Conservation (phyloP, 2,888 invertebrate species). For the Chrysopilus asiliformis region DNA sequence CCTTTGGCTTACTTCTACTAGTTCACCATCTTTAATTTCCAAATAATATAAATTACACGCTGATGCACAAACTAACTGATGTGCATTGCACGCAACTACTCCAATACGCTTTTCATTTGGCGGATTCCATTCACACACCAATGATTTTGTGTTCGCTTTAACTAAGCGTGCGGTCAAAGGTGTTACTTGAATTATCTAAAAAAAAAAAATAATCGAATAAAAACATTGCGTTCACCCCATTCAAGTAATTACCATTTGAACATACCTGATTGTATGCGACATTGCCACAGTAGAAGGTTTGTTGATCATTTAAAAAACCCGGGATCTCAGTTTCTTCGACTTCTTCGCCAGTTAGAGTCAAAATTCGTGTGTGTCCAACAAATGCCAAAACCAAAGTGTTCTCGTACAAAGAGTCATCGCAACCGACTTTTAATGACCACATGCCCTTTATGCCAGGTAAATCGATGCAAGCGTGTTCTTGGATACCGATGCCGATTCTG, state of each 20-base stretch:
- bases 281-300: slow-evolving; percentile 90
- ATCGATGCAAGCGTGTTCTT: slow-evolving; percentile 95
- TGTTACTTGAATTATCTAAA: slow-evolving; percentile 52
- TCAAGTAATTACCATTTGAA: background rate
- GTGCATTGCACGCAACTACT: slow-evolving; percentile 70
- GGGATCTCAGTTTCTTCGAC: slow-evolving; percentile 93
- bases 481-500: slow-evolving; percentile 96
- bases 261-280: slow-evolving; percentile 66
- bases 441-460: slow-evolving; percentile 94
- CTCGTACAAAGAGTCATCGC: slow-evolving; percentile 47
- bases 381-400: slow-evolving; percentile 90
- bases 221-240: background rate
- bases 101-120: slow-evolving; percentile 63
- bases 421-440: slow-evolving; percentile 80
- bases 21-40: slow-evolving; percentile 50
- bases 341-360: slow-evolving; percentile 86
- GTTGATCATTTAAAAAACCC: slow-evolving; percentile 82
- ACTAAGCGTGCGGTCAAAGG: slow-evolving; percentile 59
- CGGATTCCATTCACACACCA: slow-evolving; percentile 61
- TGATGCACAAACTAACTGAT: slow-evolving; percentile 70
- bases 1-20: slow-evolving; percentile 50
- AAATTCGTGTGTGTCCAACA: slow-evolving; percentile 89
- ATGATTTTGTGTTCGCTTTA: slow-evolving; percentile 47
- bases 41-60: slow-evolving; percentile 79
- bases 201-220: slow-evolving; percentile 19